Base-by-base conservation (phyloP, 2,888 invertebrate species). In the Phymatocera aterrima region DNA sequence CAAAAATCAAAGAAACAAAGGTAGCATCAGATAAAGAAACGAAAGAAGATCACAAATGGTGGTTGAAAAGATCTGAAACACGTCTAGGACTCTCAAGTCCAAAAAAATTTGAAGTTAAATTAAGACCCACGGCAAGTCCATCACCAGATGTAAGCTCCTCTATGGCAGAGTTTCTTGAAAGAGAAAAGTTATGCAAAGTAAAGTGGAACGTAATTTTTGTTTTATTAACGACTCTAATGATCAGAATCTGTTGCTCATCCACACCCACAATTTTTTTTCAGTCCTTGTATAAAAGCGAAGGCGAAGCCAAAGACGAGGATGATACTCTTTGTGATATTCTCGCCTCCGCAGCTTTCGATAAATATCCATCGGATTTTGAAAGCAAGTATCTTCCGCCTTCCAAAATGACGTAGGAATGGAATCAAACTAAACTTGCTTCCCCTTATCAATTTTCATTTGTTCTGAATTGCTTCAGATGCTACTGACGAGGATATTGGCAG, bases 401-500 rank as follows among this genome's bases (percentile, higher is more conserved):
- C 65, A 21, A 15, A 18, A 40, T 51, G 37, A 21, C 31, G 21
- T 43, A 70, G 15, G 31, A 48, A 40, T 60, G 28, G 21, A 64
- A 46, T 60, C n/a, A 64, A 15, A 46, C 8, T 10, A 51, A 21
- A 15, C 18, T 24, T 8, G n/a, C 1, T 43, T 48, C 57, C 37
- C 60, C 6, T 2, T 77, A 57, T 65, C 54, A 34, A 40, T 12
- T n/a, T 8, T 57, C 68, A 37, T 34, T 12, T 15, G 60, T 6
- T 81, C 3, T 74, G n/a, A 0, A 51, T 61, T 79, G 54, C 61
- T 77, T 18, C 28, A 90, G 90, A 88, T 85, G 88, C 89, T 2
- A 90, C 89, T 8, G 90, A 90, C 40, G 90, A 90, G 51, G 90
- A 90, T 28, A 89, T 90, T 48, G 89, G 89, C 51, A 90, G 88